A percentile compares a stretch with the other conserved stretches of the same genome.
phyloP scores from a whole-genome alignment of 2,888 invertebrate genomes.

The Perizoma affinitatum region DNA sequence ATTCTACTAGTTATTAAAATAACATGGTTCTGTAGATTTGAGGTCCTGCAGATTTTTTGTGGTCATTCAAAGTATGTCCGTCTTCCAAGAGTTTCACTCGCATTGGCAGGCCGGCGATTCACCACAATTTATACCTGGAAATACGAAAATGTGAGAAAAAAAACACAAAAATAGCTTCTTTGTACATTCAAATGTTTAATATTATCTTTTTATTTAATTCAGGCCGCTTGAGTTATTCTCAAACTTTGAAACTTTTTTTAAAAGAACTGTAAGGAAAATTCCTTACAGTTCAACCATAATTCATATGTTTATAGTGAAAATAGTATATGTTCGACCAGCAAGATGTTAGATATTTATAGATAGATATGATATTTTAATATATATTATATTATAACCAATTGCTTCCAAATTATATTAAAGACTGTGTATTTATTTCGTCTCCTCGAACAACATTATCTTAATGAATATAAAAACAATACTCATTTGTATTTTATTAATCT shows the following conservation, averaged over 20 bases:
- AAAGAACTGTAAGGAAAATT: slow-evolving; percentile 52
- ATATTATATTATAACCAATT: slow-evolving; percentile 13
- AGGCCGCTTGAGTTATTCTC: slow-evolving; percentile 55
- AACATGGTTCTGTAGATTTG: too few species aligned
- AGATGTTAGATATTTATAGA: too few species aligned
- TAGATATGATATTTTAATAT: slow-evolving; percentile 5
- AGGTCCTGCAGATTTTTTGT: too few species aligned
- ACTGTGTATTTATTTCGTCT: slow-evolving; percentile 35
- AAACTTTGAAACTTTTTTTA: slow-evolving; percentile 54
- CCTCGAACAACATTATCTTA: not conserved
- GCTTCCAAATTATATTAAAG: slow-evolving; percentile 32
- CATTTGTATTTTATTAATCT: not conserved
- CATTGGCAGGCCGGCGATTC: too few species aligned
- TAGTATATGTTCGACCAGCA: slow-evolving; percentile 5
- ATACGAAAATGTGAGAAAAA: too few species aligned
- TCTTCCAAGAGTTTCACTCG: too few species aligned
- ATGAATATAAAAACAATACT: not conserved
- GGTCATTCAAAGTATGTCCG: too few species aligned
- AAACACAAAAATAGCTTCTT: too few species aligned
- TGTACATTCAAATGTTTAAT: too few species aligned
- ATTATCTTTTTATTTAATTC: too few species aligned
- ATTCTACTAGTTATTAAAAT: too few species aligned
- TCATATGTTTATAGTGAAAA: slow-evolving; percentile 24
- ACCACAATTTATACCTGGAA: too few species aligned
- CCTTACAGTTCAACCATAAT: slow-evolving; percentile 42